These are phyloP conservation scores for Puntigrus tetrazona DNA, from an alignment of 2,113 vertebrate genomes.

Conservation along the genomic window DNA sequence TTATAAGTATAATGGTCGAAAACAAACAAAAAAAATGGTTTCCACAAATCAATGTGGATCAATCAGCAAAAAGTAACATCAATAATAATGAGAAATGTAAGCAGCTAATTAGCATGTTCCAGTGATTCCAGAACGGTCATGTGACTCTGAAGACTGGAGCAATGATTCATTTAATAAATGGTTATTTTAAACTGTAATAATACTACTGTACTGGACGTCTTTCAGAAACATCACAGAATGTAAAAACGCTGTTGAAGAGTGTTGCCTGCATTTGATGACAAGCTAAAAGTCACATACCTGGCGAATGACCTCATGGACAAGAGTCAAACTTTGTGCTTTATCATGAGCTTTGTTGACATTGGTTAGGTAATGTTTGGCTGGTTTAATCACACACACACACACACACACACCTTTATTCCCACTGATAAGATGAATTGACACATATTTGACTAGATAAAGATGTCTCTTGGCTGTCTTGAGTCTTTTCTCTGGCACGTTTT, in stretches of 20 bases:
- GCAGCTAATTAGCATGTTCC: neutral
- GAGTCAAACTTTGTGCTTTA: neutral
- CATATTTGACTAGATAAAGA: neutral
- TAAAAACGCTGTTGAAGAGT: neutral
- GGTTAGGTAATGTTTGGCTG: neutral
- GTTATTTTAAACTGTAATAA: neutral
- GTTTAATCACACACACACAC: neutral
- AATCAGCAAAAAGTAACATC: neutral
- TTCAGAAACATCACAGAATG: neutral
- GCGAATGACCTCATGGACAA: neutral
- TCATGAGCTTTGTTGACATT: neutral
- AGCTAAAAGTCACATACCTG: neutral
- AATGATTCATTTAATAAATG: neutral
- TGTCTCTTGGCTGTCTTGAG: neutral
- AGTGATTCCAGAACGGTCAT: neutral
- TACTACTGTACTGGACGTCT: neutral
- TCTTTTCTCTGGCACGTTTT: neutral
- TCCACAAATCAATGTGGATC: neutral
- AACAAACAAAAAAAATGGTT: too few species aligned
- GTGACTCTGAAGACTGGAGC: neutral
- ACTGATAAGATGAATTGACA: neutral
- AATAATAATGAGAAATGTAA: neutral
- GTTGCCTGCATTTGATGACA: neutral
- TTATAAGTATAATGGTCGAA: neutral
- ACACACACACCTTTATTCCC: neutral